Conservation (phyloP, 1,140 invertebrate genomes). For the Hestina assimilis region DNA sequence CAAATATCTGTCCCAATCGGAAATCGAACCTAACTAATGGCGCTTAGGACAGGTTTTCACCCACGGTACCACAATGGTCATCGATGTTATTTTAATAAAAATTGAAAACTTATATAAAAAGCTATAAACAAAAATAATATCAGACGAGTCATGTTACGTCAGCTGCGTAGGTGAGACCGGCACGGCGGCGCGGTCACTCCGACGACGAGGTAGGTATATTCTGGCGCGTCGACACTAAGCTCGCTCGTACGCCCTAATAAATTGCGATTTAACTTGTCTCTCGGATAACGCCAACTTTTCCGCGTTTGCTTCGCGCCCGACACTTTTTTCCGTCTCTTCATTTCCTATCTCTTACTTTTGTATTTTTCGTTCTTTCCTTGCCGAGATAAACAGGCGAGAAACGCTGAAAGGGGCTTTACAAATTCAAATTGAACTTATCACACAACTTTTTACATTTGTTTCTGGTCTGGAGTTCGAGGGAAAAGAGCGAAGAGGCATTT, state of each 20-base stretch:
- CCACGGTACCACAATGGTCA: too few relatives aligned
- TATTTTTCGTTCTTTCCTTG: slow-evolving; percentile 74
- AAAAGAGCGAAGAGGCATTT: slow-evolving; percentile 76
- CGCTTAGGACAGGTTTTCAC: too few relatives aligned
- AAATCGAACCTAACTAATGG: too few relatives aligned
- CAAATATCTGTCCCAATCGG: too few relatives aligned
- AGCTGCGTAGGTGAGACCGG: neutral
- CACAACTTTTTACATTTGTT: slow-evolving; percentile 79
- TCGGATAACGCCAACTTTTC: slow-evolving; percentile 77
- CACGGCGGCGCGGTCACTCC: neutral
- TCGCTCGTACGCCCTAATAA: slow-evolving; percentile 72
- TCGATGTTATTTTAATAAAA: too few relatives aligned
- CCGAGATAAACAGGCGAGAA: slow-evolving; percentile 78
- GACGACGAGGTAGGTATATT: slow-evolving; percentile 27
- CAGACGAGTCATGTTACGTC: neutral
- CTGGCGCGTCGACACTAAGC: slow-evolving; percentile 55
- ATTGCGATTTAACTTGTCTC: slow-evolving; percentile 78
- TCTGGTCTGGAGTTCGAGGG: slow-evolving; percentile 74
- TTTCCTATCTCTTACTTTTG: slow-evolving; percentile 79
- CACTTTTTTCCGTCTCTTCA: slow-evolving; percentile 78
- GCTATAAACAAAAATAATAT: neutral
- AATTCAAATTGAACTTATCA: slow-evolving; percentile 79
- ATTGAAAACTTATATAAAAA: neutral
- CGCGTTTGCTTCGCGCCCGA: slow-evolving; percentile 74
- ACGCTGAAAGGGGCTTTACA: slow-evolving; percentile 78